phyloP scores from a whole-genome alignment of 2,888 invertebrate genomes.

The Meloe dianella region DNA sequence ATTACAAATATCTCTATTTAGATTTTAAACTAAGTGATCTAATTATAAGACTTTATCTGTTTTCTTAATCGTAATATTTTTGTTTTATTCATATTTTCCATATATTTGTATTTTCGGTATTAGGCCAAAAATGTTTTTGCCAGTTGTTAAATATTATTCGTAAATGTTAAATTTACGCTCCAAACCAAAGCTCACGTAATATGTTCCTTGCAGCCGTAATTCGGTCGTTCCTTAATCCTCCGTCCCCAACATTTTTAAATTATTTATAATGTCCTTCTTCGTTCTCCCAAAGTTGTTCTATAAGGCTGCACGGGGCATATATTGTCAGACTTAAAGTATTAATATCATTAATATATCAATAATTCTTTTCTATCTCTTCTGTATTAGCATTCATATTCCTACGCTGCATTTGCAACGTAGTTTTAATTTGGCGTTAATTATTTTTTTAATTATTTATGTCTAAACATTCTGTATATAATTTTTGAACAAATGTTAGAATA shows the following conservation, averaged over 20 bases:
- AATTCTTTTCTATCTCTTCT: constrained; percentile 42
- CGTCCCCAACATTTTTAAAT: constrained; percentile 22
- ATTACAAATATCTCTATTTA: constrained; percentile 49
- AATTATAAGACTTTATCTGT: constrained; percentile 35
- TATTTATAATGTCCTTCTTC: no score
- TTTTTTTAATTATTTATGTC: constrained; percentile 51
- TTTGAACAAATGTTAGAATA: constrained; percentile 57
- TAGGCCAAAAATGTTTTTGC: constrained; percentile 47
- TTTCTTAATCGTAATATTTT: constrained; percentile 11
- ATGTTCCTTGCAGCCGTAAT: constrained; percentile 21
- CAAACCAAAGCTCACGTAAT: constrained; percentile 52
- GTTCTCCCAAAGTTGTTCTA: constrained; percentile 2
- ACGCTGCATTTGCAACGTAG: constrained; percentile 47
- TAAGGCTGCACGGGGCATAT: constrained; percentile 37
- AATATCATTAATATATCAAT: constrained; percentile 54
- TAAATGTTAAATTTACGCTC: constrained; percentile 44
- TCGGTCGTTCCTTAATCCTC: constrained; percentile 15
- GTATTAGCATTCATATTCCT: constrained; percentile 45
- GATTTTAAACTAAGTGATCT: constrained; percentile 50
- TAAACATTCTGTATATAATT: constrained; percentile 54
- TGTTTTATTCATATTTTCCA: constrained; percentile 37
- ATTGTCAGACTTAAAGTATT: constrained; percentile 55
- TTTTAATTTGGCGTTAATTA: constrained; percentile 53
- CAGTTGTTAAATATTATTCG: constrained; percentile 47
- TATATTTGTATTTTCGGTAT: constrained; percentile 53